Evolutionary conservation across 2,113 vertebrate genomes (phyloP).

Genomic region (Myodes glareolus): DNA sequence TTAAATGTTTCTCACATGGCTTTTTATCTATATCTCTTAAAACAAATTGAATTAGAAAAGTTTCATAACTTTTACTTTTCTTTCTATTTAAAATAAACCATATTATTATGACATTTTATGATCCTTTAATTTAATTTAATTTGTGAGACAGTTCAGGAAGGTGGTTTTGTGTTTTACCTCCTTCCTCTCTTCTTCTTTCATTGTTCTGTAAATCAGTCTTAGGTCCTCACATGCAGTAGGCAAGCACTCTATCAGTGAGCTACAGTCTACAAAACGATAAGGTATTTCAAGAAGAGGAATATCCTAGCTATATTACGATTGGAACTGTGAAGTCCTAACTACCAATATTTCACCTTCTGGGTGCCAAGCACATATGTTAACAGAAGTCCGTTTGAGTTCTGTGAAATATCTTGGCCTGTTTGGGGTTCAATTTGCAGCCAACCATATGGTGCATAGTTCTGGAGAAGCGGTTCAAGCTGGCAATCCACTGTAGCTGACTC

Average conservation of each 20-base stretch:
- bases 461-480: slow-evolving; percentile 78
- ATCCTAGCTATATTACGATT: background rate
- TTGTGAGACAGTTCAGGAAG: background rate
- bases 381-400: slow-evolving; percentile 65
- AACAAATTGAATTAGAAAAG: background rate
- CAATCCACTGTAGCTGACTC: slow-evolving; percentile 71
- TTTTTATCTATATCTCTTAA: background rate
- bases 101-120: background rate
- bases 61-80: background rate
- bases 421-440: slow-evolving; percentile 74
- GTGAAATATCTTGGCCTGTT: slow-evolving; percentile 59
- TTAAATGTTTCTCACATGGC: background rate
- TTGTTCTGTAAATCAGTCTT: background rate
- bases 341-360: slow-evolving; percentile 49
- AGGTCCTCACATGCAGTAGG: background rate
- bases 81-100: background rate
- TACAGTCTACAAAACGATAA: background rate
- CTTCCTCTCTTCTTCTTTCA: too few relatives aligned
- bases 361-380: slow-evolving; percentile 46
- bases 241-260: background rate
- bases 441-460: slow-evolving; percentile 76
- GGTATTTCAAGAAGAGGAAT: background rate
- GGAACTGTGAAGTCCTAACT: background rate
- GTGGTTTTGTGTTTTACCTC: background rate
- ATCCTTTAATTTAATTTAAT: background rate